Percentiles rank a stretch among this genome's conserved stretches.
These are phyloP conservation scores for Leptopterna dolabrata DNA, from an alignment of 2,888 invertebrate species.

Conservation along the genomic window DNA sequence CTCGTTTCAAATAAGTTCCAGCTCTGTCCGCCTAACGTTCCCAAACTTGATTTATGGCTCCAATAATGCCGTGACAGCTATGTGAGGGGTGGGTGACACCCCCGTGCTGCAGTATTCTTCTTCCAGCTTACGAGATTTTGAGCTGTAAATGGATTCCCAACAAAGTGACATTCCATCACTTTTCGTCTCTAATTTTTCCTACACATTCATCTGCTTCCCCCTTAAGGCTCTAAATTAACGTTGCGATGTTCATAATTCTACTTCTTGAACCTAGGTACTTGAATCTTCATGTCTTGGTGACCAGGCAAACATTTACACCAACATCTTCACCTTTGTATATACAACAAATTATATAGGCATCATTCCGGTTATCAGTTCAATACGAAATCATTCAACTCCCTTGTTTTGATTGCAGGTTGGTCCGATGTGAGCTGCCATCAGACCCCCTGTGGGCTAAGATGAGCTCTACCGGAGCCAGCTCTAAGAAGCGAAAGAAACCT, in stretches of 20 bases:
- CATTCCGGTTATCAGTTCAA: too few relatives aligned
- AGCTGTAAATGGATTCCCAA: not conserved
- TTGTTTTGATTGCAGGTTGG: slow-evolving; percentile 77
- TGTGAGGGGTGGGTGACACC: not conserved
- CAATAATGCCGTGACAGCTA: not conserved
- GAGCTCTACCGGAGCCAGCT: slow-evolving; percentile 77
- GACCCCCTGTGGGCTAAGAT: slow-evolving; percentile 88
- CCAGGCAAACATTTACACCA: too few relatives aligned
- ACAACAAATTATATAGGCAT: too few relatives aligned
- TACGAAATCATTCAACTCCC: too few relatives aligned
- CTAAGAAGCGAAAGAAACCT: slow-evolving; percentile 78
- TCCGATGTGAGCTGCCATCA: slow-evolving; percentile 86
- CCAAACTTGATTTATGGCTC: not conserved
- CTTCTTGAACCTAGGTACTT: too few relatives aligned
- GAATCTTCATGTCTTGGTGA: too few relatives aligned
- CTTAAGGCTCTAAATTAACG: too few relatives aligned
- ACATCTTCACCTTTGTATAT: too few relatives aligned
- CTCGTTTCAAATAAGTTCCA: too few relatives aligned
- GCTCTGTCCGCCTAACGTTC: not conserved
- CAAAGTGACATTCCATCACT: not conserved
- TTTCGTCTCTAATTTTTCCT: not conserved
- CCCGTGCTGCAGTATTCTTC: not conserved
- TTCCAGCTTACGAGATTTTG: not conserved
- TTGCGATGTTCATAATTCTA: too few relatives aligned
- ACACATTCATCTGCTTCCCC: too few relatives aligned